Evolutionary conservation across 64 coral and sea anemone species (phyloP).

Genomic region (Porites australiensis): DNA sequence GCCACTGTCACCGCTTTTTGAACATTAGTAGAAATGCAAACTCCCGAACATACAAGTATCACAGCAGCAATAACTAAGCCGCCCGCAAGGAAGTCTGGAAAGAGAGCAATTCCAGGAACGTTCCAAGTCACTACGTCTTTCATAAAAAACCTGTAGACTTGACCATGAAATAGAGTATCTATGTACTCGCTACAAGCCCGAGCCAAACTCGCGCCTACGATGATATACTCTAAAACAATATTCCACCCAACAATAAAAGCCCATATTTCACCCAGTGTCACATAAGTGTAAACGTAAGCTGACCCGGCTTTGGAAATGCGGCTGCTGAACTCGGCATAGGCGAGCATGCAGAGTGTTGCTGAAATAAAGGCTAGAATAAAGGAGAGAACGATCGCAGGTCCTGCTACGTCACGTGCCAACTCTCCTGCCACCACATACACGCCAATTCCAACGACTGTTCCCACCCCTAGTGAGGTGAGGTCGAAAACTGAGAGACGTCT

Average conservation of each 20-base stretch:
- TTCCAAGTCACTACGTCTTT: neutral
- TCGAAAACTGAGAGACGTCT: conserved; percentile 45
- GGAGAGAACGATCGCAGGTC: conserved; percentile 25
- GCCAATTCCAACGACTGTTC: conserved; percentile 18
- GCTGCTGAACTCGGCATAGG: conserved; percentile 35
- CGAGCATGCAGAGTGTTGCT: neutral
- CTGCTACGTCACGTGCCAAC: conserved; percentile 38
- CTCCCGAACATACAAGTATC: conserved; percentile 7
- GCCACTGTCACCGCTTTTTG: conserved; percentile 1
- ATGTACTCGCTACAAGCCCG: conserved; percentile 44
- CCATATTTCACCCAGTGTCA: conserved; percentile 59
- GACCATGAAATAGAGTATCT: neutral
- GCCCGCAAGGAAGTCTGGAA: conserved; percentile 44
- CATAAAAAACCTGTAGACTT: conserved; percentile 32
- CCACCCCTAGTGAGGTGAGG: conserved; percentile 41
- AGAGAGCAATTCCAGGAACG: neutral
- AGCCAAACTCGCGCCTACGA: conserved; percentile 17
- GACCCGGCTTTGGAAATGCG: conserved; percentile 57
- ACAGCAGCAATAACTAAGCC: neutral
- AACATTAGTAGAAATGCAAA: conserved; percentile 6
- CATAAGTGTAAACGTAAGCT: conserved; percentile 52
- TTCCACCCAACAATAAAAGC: conserved; percentile 61
- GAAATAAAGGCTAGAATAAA: conserved; percentile 38
- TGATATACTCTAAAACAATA: conserved; percentile 37
- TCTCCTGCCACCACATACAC: conserved; percentile 37